Base-by-base conservation (phyloP, 2,888 invertebrate species). In the Chaitophorus viminalis region DNA sequence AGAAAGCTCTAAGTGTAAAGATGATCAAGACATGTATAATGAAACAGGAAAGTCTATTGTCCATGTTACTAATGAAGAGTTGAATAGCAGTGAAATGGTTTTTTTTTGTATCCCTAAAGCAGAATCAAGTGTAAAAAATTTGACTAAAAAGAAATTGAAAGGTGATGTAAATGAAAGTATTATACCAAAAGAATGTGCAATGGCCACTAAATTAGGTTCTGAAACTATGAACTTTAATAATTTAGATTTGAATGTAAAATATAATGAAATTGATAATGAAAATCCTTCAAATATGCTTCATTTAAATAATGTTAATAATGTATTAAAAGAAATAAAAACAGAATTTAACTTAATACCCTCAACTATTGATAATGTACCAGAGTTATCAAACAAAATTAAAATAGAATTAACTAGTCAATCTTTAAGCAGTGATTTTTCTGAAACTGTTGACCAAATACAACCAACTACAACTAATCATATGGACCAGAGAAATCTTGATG, bases 11-110 rank as follows among this genome's bases (percentile, higher is more conserved):
- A 87, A 87, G 60, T 74, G 31, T 87, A 87, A 87, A 87, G 81
- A 87, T 39, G 87, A 87, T 2, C 74, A 81, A 81, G 87, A 74
- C 18, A 8, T 8, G 31, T 29, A 9, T 74, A 65, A 60, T 81
- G 87, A 87, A 75, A 46, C 18, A 46, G 81, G 79, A 79, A 87
- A 87, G n/a, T 87, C 87, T 87, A 81, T 87, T 74, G 87, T 87
- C 29, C 87, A 87, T 65, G 81, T 87, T 74, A 87, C 36, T 33
- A 87, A 87, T 74, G 87, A 87, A 81, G 79, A 81, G 39, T 75
- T 87, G 4, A 46, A 87, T 75, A 87, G 81, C 11, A 87, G 87
- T 81, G 87, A 87, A 75, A 87, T 87, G 87, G 87, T 87, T 0
- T 87, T 87, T 81, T 75, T 87, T 81, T 87, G 87, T 81, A 87